Evolutionary conservation across 2,113 vertebrate genomes (phyloP), one percentile per base, ranked within the genome.

Genomic region (Zeus faber): DNA sequence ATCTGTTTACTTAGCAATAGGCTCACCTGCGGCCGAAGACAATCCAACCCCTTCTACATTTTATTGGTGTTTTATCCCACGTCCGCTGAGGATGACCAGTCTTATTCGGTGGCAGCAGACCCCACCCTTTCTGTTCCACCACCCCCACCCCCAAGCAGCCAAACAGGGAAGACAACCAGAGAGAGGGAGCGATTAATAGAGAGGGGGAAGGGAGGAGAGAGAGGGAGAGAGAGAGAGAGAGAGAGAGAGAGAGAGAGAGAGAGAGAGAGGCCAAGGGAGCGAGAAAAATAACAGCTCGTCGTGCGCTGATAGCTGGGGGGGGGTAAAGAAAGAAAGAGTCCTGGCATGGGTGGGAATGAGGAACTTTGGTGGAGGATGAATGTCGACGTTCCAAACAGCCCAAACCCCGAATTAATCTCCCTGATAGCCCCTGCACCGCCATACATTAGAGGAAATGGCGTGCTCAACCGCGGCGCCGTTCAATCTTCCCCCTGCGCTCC

Each of bases 281-380:
- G n/a, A n/a, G n/a, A n/a, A n/a, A n/a, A n/a, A n/a, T n/a, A n/a
- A n/a, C n/a, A n/a, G n/a, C n/a, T n/a, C n/a, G n/a, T n/a, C n/a
- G n/a, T n/a, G n/a, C n/a, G n/a, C 49, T 67, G 65, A 52, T 65
- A 45, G 43, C 45, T 6, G 49, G 25, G 22, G 11, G 66, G 48
- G n/a, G n/a, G n/a, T 68, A 58, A 59, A 27, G 54, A 62, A 75
- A 78, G 77, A 72, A 67, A 31, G 57, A 37, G 7, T 24, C 41
- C 49, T 62, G 63, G 74, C 61, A 70, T 52, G 16, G 31, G 21
- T 64, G 29, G 47, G 61, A 52, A 77, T 72, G 60, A 85, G 65
- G 65, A 79, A 83, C 78, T 84, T 80, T 74, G 70, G 61, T n/a
- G 79, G 70, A 86, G 77, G 85, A 86, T 82, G 85, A 88, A 87